phyloP scores from a whole-genome alignment of 2,113 vertebrate species.

The Collichthys lucidus region DNA sequence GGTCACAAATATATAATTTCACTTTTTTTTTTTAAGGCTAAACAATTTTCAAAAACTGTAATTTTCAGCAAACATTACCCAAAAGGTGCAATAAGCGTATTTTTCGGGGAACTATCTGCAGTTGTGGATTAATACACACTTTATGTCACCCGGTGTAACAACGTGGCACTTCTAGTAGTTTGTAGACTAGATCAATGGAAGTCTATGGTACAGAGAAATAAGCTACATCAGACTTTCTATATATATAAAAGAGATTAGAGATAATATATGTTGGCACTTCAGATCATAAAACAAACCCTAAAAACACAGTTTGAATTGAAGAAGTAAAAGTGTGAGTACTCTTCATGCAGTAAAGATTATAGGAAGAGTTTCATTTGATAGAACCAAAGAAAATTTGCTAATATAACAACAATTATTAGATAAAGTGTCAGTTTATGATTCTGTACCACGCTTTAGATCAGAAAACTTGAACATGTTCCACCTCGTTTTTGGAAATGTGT shows the following conservation, averaged over 20 bases:
- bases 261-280: background rate
- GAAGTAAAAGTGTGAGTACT: background rate
- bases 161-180: background rate
- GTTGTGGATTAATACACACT: conserved; percentile 4
- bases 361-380: background rate
- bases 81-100: background rate
- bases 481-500: background rate
- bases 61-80: background rate
- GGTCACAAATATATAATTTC: background rate
- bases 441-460: no score
- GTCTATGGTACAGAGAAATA: background rate
- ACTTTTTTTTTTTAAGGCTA: background rate
- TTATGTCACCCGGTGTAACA: background rate
- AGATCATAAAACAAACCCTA: background rate
- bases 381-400: background rate
- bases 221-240: background rate
- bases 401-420: background rate
- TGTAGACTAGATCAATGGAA: background rate
- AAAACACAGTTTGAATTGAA: background rate
- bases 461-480: background rate
- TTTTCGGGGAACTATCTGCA: background rate
- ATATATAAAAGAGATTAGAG: no score
- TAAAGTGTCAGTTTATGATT: background rate
- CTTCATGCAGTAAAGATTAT: background rate
- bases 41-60: background rate